phyloP scores from a whole-genome alignment of 2,113 vertebrate species.

The Hystrix brachyura region DNA sequence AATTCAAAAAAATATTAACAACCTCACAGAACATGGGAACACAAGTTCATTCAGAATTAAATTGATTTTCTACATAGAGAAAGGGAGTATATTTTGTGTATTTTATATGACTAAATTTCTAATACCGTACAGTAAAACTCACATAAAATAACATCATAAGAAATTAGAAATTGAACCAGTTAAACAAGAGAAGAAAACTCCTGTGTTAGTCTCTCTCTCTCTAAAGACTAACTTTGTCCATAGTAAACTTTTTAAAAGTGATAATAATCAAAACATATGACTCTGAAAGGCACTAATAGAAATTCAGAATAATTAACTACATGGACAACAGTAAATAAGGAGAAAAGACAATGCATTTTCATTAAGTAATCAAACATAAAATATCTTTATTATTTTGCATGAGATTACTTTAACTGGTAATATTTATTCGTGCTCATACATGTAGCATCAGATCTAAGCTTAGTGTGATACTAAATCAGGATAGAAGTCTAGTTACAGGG shows the following conservation, averaged over 20 bases:
- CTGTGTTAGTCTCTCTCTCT: background rate
- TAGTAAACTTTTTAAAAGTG: background rate
- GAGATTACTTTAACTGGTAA: background rate
- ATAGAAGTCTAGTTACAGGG: background rate
- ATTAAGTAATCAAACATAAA: conserved; percentile 40
- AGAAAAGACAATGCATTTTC: background rate
- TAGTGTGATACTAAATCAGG: background rate
- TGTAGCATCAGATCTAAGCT: background rate
- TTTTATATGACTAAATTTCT: background rate
- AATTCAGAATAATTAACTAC: background rate
- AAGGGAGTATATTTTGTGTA: background rate
- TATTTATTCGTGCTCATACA: conserved; percentile 1
- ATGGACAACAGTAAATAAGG: background rate
- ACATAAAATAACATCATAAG: background rate
- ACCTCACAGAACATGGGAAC: conserved; percentile 6
- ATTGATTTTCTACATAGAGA: background rate
- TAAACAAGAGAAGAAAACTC: background rate
- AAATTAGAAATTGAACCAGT: background rate
- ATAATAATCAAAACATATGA: conserved; percentile 13
- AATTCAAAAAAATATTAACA: background rate
- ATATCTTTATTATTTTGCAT: background rate
- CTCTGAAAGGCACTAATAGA: background rate
- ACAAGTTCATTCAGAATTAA: background rate
- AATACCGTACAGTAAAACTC: background rate
- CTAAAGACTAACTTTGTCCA: background rate